These are phyloP conservation scores for Steinernema khuongi DNA, from an alignment of 1,140 invertebrate species.

Conservation along the genomic window DNA sequence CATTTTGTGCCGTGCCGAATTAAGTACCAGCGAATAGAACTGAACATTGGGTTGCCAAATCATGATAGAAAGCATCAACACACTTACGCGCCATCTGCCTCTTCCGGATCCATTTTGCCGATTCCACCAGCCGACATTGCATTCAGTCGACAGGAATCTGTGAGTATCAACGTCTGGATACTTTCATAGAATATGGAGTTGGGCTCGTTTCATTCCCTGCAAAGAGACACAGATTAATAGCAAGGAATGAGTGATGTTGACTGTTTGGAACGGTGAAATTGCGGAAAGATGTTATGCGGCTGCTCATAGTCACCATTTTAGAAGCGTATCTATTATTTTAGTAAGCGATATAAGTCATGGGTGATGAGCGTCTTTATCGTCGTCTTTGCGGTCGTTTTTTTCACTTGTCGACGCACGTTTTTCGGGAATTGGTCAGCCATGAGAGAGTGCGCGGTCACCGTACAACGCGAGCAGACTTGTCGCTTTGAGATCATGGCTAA, in stretches of 20 bases:
- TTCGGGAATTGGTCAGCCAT: slow-evolving; percentile 15
- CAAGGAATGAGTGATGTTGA: too few species aligned
- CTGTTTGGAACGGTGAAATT: too few species aligned
- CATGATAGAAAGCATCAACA: background rate
- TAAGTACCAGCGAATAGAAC: too few species aligned
- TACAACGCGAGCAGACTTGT: background rate
- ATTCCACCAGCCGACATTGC: slow-evolving; percentile 12
- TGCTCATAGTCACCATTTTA: too few species aligned
- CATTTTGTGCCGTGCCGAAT: too few species aligned
- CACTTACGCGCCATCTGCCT: background rate
- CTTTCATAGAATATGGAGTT: slow-evolving; percentile 10
- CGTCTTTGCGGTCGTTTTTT: background rate
- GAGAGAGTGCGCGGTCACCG: slow-evolving; percentile 13
- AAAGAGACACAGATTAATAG: background rate
- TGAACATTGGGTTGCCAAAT: too few species aligned
- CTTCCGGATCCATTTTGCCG: slow-evolving; percentile 12
- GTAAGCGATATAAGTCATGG: background rate
- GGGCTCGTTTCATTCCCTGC: background rate
- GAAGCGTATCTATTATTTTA: background rate
- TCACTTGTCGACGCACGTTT: slow-evolving; percentile 15
- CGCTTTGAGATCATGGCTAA: slow-evolving; percentile 13
- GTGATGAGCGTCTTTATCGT: background rate
- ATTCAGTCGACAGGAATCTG: slow-evolving; percentile 9
- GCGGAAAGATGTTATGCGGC: too few species aligned
- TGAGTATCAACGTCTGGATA: slow-evolving; percentile 4